Base-by-base conservation (phyloP, 2,113 vertebrate species). In the Albula glossodonta region DNA sequence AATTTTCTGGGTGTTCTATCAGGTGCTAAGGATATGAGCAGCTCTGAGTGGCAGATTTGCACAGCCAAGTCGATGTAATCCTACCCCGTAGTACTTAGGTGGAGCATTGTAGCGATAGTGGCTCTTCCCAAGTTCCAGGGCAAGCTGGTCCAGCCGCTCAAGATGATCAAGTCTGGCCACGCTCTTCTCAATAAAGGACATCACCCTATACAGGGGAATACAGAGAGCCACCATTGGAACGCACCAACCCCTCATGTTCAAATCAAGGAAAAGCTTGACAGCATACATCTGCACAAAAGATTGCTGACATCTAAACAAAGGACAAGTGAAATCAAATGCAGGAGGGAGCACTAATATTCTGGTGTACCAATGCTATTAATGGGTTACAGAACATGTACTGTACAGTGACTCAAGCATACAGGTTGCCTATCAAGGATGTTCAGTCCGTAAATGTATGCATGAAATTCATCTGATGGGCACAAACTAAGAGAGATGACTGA, bases 161-260 rank as follows among this genome's bases (percentile, higher is more conserved):
- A 92, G 89, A 88, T 96, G 94, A 80, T 96, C 95, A 80, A 96
- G 90, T 85, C 96, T 90, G 10, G 96, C 95, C 87, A 96, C 96
- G 1, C 93, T 95, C 88, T 96, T 96, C 93, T 96, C 96, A 22
- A 96, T 96, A 81, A 96, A 96, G 13, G 96, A 96, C 96, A 96
- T 96, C 85, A 96, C 95, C 56, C 96, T 96, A 89, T 84, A 84
- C 80, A 60, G 90, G 22, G 31, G 17, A 74, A 70, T 70, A 70
- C 63, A 74, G 70, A 66, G 31, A n/a, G 10, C 52, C 19, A 10
- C 80, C 17, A 66, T 22, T 3, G 60, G 60, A 66, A 15, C 7
- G 17, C 60, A 31, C 25, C 41, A 48, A 5, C 74, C 74, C n/a
- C 25, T 8, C 6, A 78, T 41, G 19, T 66, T 5, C 22, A 78